Conservation (phyloP, 2,797 vertebrate genomes). For the Pangasius krempfi region DNA sequence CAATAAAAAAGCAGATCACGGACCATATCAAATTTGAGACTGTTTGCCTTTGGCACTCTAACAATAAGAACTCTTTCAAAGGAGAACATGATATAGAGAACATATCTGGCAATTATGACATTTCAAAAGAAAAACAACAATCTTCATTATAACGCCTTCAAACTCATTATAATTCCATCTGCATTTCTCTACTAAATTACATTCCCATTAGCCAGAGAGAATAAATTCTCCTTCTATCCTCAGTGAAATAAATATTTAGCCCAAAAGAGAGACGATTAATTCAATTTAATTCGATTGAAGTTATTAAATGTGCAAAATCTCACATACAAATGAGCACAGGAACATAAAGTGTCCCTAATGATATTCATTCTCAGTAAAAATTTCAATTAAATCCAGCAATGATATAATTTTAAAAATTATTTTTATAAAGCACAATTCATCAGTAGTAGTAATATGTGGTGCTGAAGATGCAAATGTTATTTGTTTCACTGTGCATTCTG, state of each 20-base stretch:
- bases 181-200: slow-evolving; percentile 39
- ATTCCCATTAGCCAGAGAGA: slow-evolving; percentile 19
- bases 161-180: slow-evolving; percentile 56
- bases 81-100: too few species aligned
- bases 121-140: slow-evolving; percentile 60
- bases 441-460: too few species aligned
- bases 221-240: background rate
- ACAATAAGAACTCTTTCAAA: slow-evolving; percentile 1
- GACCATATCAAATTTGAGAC: background rate
- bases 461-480: background rate
- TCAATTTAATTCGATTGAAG: background rate
- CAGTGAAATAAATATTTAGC: slow-evolving; percentile 36
- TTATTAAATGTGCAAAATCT: background rate
- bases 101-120: slow-evolving; percentile 61
- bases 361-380: background rate
- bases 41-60: slow-evolving; percentile 54
- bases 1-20: background rate
- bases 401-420: background rate
- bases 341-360: slow-evolving; percentile 4
- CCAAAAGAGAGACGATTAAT: background rate
- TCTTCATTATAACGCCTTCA: slow-evolving; percentile 63
- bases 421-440: background rate
- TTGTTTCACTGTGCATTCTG: background rate
- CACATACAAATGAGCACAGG: background rate
- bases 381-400: slow-evolving; percentile 7